These are phyloP conservation scores for Bufo bufo DNA, from an alignment of 2,113 vertebrate species.

Conservation along the genomic window DNA sequence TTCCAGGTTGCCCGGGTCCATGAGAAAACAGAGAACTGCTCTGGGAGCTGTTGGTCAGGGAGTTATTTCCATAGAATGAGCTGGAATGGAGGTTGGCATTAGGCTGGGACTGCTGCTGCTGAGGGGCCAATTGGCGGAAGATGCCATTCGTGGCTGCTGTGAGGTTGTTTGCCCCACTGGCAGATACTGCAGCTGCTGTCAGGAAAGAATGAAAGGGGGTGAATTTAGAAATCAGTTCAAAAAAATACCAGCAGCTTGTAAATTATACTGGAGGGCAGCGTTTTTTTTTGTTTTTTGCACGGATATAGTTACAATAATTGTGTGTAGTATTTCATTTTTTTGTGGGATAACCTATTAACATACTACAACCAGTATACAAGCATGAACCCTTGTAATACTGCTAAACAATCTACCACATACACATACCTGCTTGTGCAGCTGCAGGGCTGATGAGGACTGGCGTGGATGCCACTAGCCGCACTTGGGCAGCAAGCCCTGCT, in stretches of 20 bases:
- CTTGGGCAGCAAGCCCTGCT: constrained; percentile 86
- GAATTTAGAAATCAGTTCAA: too few species aligned
- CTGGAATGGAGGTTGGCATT: constrained; percentile 87
- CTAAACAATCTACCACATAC: constrained; percentile 64
- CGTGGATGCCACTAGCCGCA: constrained; percentile 89
- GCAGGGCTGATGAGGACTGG: constrained; percentile 93
- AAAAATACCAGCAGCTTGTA: too few species aligned
- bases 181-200: constrained; percentile 86
- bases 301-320: too few species aligned
- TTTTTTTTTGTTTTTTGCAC: too few species aligned
- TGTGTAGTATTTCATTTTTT: too few species aligned
- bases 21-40: constrained; percentile 96
- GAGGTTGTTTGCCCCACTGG: constrained; percentile 88
- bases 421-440: constrained; percentile 89
- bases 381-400: background rate
- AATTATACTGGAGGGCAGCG: too few species aligned
- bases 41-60: constrained; percentile 88
- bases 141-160: constrained; percentile 88
- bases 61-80: constrained; percentile 91
- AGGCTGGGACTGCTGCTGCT: constrained; percentile 82
- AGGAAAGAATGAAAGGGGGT: background rate
- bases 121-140: constrained; percentile 89
- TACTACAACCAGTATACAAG: background rate
- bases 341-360: too few species aligned
- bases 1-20: constrained; percentile 84